Evolutionary conservation across 2,888 invertebrate genomes (phyloP), one percentile per base, ranked within the genome.

Genomic region (Anagyrus pseudococci): DNA sequence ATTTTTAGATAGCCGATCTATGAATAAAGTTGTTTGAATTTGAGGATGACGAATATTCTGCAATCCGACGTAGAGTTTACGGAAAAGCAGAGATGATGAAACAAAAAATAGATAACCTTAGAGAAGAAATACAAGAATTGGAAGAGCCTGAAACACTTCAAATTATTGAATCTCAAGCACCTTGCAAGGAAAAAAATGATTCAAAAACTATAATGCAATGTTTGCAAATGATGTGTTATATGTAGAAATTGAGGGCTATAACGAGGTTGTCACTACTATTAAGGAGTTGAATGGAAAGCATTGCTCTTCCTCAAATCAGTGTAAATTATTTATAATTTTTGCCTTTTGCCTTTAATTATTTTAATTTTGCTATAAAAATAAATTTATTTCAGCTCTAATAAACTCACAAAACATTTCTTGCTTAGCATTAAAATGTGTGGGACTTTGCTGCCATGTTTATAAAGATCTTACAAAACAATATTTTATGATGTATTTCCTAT

Each of bases 391-490:
- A 84, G 74, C 82, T 83, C 62, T 77, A 81, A 3, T 79, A 85
- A 69, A 84, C 85, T 1, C 85, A 84, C 68, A 84, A 85, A 0
- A 85, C 84, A 1, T 85, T 92, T 10, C 81, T 90, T 13, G 88
- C 69, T 84, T 87, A 68, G 90, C 91, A 0, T 78, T 94, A 6
- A 86, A 87, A 73, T 89, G 89, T 2, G 86, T 93, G 0, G 90
- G 89, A 0, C 81, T 92, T 8, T 91, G 86, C 71, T 91, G 92
- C 71, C 85, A 92, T 75, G 78, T 92, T 44, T 91, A 92, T 72
- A 86, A 87, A 60, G 85, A 88, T 19, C 84, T 90, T 54, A 90
- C 92, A 0, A 86, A 86, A 72, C 87, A 89, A 53, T 85, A 90
- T 69, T 85, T 91, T 61, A 83, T 88, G 7, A 84, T 87, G 74